These are phyloP conservation scores for Sitta europaea DNA, from an alignment of 2,113 vertebrate species.

Conservation along the genomic window DNA sequence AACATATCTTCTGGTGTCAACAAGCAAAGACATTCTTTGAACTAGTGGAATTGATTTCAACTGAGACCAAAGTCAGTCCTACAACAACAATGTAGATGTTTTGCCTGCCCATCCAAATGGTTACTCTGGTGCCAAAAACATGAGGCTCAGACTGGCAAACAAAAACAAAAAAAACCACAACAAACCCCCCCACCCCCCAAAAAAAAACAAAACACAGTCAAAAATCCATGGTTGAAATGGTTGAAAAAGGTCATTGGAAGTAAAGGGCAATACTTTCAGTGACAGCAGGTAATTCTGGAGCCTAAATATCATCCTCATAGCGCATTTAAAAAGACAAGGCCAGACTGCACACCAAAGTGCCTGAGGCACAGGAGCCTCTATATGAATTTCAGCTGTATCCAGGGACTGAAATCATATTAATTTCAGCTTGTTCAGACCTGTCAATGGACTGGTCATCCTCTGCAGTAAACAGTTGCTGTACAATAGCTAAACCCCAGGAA, in stretches of 20 bases:
- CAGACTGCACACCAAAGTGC: rapidly evolving
- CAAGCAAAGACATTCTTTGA: background rate
- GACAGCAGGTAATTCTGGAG: background rate
- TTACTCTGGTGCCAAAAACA: background rate
- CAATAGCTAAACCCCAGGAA: background rate
- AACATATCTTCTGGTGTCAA: background rate
- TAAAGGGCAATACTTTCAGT: background rate
- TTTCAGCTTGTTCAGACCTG: background rate
- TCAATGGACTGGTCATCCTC: background rate
- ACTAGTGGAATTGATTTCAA: background rate
- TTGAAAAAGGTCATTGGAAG: background rate
- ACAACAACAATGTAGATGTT: background rate
- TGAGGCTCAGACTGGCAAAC: background rate
- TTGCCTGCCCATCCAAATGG: background rate
- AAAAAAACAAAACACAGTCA: background rate
- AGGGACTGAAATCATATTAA: background rate
- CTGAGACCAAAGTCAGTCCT: background rate
- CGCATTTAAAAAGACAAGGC: background rate
- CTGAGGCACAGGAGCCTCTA: background rate
- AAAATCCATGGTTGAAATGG: background rate
- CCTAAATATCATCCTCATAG: background rate
- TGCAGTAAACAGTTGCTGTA: background rate
- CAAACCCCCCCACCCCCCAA: no score
- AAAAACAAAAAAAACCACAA: background rate
- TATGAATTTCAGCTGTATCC: background rate